Conservation (phyloP, 1,140 invertebrate genomes). For the Hypsibius dujardini region DNA sequence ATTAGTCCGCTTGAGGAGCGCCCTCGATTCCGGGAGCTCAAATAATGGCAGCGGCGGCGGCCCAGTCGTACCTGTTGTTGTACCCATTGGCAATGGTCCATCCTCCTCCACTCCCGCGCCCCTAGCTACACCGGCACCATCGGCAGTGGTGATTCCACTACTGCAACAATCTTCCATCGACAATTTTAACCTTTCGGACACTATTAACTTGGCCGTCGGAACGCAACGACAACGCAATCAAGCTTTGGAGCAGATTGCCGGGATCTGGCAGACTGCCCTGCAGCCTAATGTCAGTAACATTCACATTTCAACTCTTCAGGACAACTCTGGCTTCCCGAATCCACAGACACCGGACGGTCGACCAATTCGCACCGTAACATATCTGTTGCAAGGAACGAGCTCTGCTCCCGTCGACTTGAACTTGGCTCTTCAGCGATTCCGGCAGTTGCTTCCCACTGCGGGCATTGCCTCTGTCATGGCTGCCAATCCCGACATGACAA, state of each 20-base stretch:
- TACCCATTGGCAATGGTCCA: not conserved
- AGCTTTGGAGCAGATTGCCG: not conserved
- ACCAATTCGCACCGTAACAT: not conserved
- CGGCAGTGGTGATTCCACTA: not conserved
- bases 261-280: not conserved
- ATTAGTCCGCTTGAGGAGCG: not conserved
- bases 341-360: not conserved
- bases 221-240: not conserved
- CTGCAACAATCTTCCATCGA: too few species aligned
- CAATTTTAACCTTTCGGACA: not conserved
- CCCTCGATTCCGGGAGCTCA: not conserved
- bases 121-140: not conserved
- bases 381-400: not conserved
- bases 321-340: not conserved
- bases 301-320: not conserved
- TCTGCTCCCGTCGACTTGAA: not conserved
- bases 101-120: not conserved
- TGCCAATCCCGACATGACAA: not conserved
- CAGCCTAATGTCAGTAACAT: constrained; percentile 2
- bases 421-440: not conserved
- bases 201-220: not conserved
- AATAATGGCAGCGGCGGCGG: not conserved
- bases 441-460: not conserved
- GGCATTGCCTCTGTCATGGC: not conserved
- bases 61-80: not conserved